phyloP scores from a whole-genome alignment of 1,140 invertebrate genomes.

The Drosophila pruinosa region DNA sequence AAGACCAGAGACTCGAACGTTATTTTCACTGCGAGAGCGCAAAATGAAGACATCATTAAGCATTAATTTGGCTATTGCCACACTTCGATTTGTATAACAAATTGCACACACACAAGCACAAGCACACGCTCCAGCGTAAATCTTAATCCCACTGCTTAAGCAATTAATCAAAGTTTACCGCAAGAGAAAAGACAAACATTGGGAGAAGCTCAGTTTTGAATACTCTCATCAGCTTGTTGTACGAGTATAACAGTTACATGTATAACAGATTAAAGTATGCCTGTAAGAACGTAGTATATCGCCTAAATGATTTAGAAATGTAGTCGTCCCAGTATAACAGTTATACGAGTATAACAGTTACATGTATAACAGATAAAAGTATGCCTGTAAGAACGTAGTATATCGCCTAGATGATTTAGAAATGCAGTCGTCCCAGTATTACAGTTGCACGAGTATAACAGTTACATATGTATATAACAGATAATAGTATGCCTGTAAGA shows the following conservation, averaged over 20 bases:
- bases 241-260: not conserved
- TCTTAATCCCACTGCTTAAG: conserved; percentile 35
- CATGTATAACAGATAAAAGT: not conserved
- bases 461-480: not conserved
- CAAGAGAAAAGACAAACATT: conserved; percentile 28
- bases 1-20: conserved; percentile 27
- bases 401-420: too few relatives aligned
- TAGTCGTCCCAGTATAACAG: too few relatives aligned
- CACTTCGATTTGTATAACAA: conserved; percentile 66
- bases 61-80: conserved; percentile 70
- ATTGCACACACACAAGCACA: conserved; percentile 50
- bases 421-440: too few relatives aligned
- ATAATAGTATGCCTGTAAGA: too few relatives aligned
- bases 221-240: conserved; percentile 7
- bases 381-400: too few relatives aligned
- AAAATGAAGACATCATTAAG: conserved; percentile 78
- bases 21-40: conserved; percentile 68
- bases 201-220: not conserved
- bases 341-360: not conserved
- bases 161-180: conserved; percentile 49
- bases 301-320: too few relatives aligned
- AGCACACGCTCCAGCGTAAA: conserved; percentile 17
- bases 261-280: too few relatives aligned
- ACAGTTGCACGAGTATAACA: not conserved
- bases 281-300: too few relatives aligned